A percentile compares a stretch with the other conserved stretches of the same genome.
Evolutionary conservation across 1,140 invertebrate species (phyloP).

Genomic region (Halyomorpha halys): DNA sequence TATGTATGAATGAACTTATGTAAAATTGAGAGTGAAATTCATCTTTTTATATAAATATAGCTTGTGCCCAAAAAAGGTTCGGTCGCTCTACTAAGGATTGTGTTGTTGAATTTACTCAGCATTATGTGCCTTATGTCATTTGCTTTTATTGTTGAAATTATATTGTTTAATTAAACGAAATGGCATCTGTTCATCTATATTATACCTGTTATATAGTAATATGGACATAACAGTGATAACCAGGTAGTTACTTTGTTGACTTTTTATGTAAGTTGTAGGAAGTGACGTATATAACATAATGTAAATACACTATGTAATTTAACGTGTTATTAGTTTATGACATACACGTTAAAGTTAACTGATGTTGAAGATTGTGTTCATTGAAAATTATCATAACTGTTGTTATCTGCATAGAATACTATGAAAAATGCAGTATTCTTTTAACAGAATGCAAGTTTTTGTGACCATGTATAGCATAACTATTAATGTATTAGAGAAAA

Average conservation of each 20-base stretch:
- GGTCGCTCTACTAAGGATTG: conserved; percentile 30
- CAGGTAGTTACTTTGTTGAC: conserved; percentile 11
- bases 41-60: conserved; percentile 20
- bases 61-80: conserved; percentile 19
- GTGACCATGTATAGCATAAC: conserved; percentile 18
- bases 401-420: conserved; percentile 10
- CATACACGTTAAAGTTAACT: conserved; percentile 21
- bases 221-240: conserved; percentile 12
- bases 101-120: conserved; percentile 32
- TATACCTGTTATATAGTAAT: conserved; percentile 12
- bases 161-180: conserved; percentile 27
- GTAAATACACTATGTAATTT: conserved; percentile 17
- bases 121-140: conserved; percentile 33
- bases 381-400: conserved; percentile 20
- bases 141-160: conserved; percentile 30
- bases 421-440: conserved; percentile 14
- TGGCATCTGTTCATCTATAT: conserved; percentile 21
- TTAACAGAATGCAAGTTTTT: conserved; percentile 17
- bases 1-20: conserved; percentile 4
- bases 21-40: conserved; percentile 6
- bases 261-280: conserved; percentile 8
- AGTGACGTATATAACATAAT: conserved; percentile 18
- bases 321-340: conserved; percentile 19
- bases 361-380: conserved; percentile 21
- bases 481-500: conserved; percentile 1